These are phyloP conservation scores for Halocaridina rubra DNA, from an alignment of 2,888 invertebrate species.

Conservation along the genomic window DNA sequence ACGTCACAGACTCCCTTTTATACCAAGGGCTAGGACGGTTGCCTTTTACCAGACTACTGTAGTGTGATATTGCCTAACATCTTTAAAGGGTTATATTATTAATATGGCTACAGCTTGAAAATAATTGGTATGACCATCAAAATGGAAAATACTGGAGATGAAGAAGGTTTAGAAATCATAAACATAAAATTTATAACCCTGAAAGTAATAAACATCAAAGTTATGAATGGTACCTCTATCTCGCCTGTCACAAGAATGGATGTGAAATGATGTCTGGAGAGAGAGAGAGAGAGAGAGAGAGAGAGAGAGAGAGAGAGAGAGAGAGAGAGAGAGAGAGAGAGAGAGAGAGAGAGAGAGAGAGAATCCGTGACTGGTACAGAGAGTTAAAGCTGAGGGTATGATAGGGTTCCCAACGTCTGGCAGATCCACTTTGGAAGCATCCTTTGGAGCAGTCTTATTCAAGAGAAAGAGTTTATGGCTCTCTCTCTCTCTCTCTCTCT, in stretches of 20 bases:
- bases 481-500: too few relatives aligned
- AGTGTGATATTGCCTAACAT: too few relatives aligned
- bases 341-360: neutral
- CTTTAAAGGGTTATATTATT: neutral
- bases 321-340: neutral
- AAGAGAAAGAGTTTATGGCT: too few relatives aligned
- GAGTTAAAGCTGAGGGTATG: neutral
- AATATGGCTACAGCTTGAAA: neutral
- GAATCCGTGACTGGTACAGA: neutral
- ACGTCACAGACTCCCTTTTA: too few relatives aligned
- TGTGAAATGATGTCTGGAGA: neutral
- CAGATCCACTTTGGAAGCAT: too few relatives aligned
- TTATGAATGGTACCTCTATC: neutral
- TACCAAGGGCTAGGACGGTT: too few relatives aligned
- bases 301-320: neutral
- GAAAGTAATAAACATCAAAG: neutral
- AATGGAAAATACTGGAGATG: too few relatives aligned
- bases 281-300: too few relatives aligned
- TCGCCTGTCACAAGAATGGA: neutral
- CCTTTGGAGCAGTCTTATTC: too few relatives aligned
- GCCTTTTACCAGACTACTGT: too few relatives aligned
- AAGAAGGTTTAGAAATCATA: too few relatives aligned
- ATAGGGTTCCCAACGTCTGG: neutral
- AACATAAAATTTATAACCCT: too few relatives aligned
- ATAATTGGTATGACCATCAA: neutral